Percentiles rank a stretch among this genome's conserved stretches.
Conservation (phyloP, 2,113 vertebrate species). For the Oostethus manadensis region DNA sequence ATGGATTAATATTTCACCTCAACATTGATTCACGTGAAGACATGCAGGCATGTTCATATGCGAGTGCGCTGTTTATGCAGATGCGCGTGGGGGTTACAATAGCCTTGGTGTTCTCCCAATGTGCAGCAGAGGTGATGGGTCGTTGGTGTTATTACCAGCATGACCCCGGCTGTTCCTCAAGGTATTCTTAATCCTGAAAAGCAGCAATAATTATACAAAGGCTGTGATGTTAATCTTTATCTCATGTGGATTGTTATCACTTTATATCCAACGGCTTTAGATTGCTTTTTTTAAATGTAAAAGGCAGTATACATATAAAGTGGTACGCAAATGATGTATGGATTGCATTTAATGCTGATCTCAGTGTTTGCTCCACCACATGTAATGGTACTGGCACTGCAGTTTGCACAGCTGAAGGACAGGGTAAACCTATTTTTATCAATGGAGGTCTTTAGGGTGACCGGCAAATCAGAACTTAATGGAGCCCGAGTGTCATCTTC, state of each 20-base stretch:
- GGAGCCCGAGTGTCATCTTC: slow-evolving; percentile 5
- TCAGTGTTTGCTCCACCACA: slow-evolving; percentile 23
- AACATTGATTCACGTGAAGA: slow-evolving; percentile 60
- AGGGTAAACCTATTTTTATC: slow-evolving; percentile 60
- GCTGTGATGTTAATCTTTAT: not conserved
- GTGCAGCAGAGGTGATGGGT: slow-evolving; percentile 27
- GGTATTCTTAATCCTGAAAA: slow-evolving; percentile 17
- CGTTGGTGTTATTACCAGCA: slow-evolving; percentile 21
- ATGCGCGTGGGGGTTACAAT: slow-evolving; percentile 19
- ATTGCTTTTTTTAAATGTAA: slow-evolving; percentile 11
- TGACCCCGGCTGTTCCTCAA: slow-evolving; percentile 13
- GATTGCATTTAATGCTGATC: slow-evolving; percentile 9
- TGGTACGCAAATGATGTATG: too few relatives aligned
- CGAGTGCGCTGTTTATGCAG: slow-evolving; percentile 29
- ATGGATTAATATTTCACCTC: slow-evolving; percentile 75
- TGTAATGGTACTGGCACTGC: not conserved
- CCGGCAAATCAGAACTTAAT: slow-evolving; percentile 24
- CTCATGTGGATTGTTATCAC: too few relatives aligned
- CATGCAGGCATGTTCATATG: slow-evolving; percentile 47
- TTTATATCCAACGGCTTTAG: slow-evolving; percentile 12
- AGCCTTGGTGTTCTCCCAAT: slow-evolving; percentile 20
- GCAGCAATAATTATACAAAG: slow-evolving; percentile 4
- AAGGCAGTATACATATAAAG: too few relatives aligned
- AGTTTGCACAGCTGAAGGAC: slow-evolving; percentile 41
- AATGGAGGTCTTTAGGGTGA: slow-evolving; percentile 52